These are phyloP conservation scores for Fulica atra DNA, from an alignment of 2,113 vertebrate species.

Conservation along the genomic window DNA sequence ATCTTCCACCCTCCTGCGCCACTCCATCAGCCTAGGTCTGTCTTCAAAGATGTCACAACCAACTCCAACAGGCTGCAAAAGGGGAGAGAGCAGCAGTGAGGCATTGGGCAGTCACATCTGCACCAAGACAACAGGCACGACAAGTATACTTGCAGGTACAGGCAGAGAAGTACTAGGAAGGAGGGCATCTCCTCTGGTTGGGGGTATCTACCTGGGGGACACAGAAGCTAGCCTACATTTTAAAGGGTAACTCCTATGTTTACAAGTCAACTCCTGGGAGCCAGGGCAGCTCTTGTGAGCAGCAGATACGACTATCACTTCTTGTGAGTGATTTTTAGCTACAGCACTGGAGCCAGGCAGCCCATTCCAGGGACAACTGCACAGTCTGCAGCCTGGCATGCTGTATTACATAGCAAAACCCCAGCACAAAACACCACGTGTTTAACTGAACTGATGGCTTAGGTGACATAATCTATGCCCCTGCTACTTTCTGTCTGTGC, in stretches of 20 bases:
- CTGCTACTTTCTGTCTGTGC: not conserved
- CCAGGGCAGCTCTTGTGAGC: not conserved
- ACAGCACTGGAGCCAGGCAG: not conserved
- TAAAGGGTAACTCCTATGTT: not conserved
- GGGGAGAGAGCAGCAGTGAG: not conserved
- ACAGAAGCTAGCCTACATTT: not conserved
- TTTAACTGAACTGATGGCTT: not conserved
- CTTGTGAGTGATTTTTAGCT: not conserved
- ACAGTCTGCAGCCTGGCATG: not conserved
- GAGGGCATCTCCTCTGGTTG: not conserved
- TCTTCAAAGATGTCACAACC: constrained; percentile 79
- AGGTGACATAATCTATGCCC: not conserved
- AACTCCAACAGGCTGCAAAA: constrained; percentile 76
- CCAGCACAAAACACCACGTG: rapidly evolving
- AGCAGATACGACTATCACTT: not conserved
- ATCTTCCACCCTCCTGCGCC: constrained; percentile 81
- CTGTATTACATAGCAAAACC: not conserved
- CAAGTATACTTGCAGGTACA: not conserved
- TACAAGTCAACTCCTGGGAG: not conserved
- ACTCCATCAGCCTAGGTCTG: constrained; percentile 76
- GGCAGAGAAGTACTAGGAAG: not conserved
- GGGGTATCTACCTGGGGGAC: not conserved
- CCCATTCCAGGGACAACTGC: not conserved
- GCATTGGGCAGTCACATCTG: not conserved
- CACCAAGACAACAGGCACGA: not conserved